Evolutionary conservation across 2,888 invertebrate species (phyloP), one percentile per base, ranked within the genome.

Genomic region (Penaeus monodon): DNA sequence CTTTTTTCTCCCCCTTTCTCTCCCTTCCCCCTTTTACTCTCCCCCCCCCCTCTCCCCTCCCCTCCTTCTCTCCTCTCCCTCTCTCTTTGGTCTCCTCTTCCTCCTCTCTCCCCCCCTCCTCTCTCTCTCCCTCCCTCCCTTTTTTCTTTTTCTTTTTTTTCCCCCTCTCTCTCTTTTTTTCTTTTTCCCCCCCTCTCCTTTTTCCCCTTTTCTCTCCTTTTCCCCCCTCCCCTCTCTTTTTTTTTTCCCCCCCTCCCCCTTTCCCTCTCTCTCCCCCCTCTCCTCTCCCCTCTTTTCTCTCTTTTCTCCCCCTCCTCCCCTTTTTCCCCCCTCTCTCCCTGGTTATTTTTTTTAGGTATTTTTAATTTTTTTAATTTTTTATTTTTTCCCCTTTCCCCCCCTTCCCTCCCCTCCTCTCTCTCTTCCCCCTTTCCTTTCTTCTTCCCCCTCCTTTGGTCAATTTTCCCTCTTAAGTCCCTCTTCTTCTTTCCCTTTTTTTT

Each of bases 361-460:
- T 3, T 2, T 3, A 1, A 1, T 3, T 33, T 33, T 3, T 3
- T 33, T 3, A 1, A 1, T 33, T 3, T 3, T 3, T 33, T 3
- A 1, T 3, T 2, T 3, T 29, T 6, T 68, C 29, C 17, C 68
- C 8, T 6, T 6, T 10, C 8, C 68, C 20, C n/a, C 8, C 68
- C n/a, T 6, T 17, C n/a, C 17, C 68, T 17, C 29, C 29, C n/a
- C 7, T 10, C 8, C 17, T 17, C n/a, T 17, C 20, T 17, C 20
- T 17, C 17, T 17, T 4, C 29, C 17, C 7, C 20, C 29, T 6
- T 17, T 4, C 29, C 68, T 68, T 6, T 10, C 10, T 68, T 10
- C 17, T 6, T 68, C 68, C 10, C 20, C 7, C 10, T 7, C 17
- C 7, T 10, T 6, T 7, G 6, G 7, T 68, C 68, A 1, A 8